Evolutionary conservation across 1,140 invertebrate species (phyloP), one percentile per base, ranked within the genome.

Genomic region (Drosophila lini): DNA sequence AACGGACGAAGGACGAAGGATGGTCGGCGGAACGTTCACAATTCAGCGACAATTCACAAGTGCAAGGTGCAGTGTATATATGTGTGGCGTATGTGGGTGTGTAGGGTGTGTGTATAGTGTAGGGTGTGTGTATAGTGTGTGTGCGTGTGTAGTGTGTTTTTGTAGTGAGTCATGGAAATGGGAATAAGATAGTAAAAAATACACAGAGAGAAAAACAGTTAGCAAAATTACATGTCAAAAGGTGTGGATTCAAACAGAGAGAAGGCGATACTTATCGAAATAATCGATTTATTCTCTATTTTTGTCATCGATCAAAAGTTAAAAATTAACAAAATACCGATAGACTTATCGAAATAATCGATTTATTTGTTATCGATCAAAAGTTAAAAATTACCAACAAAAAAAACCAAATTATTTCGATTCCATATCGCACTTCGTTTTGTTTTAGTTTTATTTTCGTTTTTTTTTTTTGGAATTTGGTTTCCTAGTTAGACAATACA

Each of bases 11-110:
- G 75, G 76, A 90, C 79, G 89, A 65, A 71, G 50, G 55, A 86
- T 47, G 61, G 52, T 52, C 80, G 80, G 60, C 75, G 71, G 50
- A 75, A 83, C 81, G 81, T 73, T 86, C 82, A 86, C 82, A 85
- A 86, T 86, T 75, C 78, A 73, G 83, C 82, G 76, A 86, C 82
- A 86, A 88, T 78, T 84, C 78, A 89, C 84, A 89, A 84, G 83
- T 77, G 78, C 81, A 80, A 45, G 50, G 63, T 79, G 62, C 59
- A 57, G 22, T 77, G 47, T 59, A 28, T 71, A 32, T 47, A 7
- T 77, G 32, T 62, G 47, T 56, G 55, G 19, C 38, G 65, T 70
- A 15, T 38, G 25, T 62, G 28, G 15, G 36, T 32, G 32, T 61
- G 31, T 60, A 45, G 47, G 34, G 57, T 80, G 40, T 50, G 48